Evolutionary conservation across 2,888 invertebrate species (phyloP), one percentile per base, ranked within the genome.

Genomic region (Lithophane ornitopus): DNA sequence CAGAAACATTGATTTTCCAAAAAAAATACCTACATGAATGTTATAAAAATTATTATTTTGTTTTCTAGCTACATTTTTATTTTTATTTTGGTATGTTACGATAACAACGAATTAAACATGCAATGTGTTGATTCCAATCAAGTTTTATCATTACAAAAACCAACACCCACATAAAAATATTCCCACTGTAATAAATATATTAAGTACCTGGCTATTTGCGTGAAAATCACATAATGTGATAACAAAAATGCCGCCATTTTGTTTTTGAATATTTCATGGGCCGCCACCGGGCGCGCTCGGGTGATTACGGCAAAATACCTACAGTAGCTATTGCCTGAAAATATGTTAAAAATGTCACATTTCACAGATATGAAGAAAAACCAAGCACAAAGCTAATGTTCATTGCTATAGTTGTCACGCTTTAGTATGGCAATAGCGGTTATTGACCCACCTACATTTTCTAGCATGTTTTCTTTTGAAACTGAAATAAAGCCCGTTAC

Each of bases 221-320:
- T 88, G 84, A 86, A 91, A 90, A 90, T 90, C 88, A 86, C 85
- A 90, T 91, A 89, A 91, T 91, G 87, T 90, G 90, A 91, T 93
- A 90, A 90, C 88, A 87, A 88, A 86, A 90, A 90, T 88, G 84
- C 76, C 73, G 85, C 89, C 90, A 88, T 86, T 91, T 89, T 89
- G 88, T 92, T 92, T 93, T 92, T 93, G 89, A 92, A 93, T 93
- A 92, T 93, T 93, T 91, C 90, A 92, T 91, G 91, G 88, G 88
- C 87, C 84, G 88, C 87, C 85, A 88, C 85, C 88, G 90, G 69
- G 61, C 56, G 56, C 69, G 61, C 44, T 56, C 52, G 26, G 62
- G 70, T 78, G 62, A 75, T 80, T 74, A 82, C 72, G 54, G 14
- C 41, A 63, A 84, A 74, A 70, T 41, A 54, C 58, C 59, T 19